Conservation (phyloP, 2,113 vertebrate species). For the Rynchops niger region DNA sequence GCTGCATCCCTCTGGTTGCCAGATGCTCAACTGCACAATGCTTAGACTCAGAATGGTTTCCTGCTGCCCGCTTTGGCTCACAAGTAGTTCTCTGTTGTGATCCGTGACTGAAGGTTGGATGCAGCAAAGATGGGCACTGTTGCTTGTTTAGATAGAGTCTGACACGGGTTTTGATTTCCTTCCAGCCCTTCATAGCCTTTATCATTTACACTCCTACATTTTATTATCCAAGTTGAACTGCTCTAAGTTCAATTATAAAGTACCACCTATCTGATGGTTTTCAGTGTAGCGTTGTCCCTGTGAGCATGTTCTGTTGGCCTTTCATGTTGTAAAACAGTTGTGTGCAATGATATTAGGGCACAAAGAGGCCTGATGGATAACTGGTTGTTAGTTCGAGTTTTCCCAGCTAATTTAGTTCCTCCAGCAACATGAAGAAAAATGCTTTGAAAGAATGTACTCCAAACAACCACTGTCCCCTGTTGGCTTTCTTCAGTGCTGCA, state of each 20-base stretch:
- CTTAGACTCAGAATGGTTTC: background rate
- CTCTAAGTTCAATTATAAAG: background rate
- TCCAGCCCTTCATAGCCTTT: background rate
- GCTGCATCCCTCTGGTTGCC: background rate
- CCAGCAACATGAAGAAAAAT: constrained; percentile 34
- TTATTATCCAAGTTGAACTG: background rate
- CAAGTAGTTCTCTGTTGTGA: background rate
- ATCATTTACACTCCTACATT: background rate
- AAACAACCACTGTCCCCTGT: background rate
- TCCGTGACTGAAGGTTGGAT: background rate
- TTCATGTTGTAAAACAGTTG: background rate
- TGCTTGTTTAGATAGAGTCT: background rate
- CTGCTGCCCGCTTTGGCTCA: background rate
- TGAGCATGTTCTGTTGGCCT: background rate
- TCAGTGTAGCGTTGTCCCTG: background rate
- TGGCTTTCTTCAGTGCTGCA: constrained; percentile 35
- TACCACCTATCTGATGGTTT: background rate
- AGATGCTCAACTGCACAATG: background rate
- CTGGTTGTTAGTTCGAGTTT: constrained; percentile 22
- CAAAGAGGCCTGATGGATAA: constrained; percentile 43
- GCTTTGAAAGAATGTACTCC: background rate
- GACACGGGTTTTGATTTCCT: background rate
- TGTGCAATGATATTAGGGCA: background rate
- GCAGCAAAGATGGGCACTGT: background rate
- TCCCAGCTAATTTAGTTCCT: constrained; percentile 55